Evolutionary conservation across 1,140 invertebrate species (phyloP).

Genomic region (Coptotermes formosanus): DNA sequence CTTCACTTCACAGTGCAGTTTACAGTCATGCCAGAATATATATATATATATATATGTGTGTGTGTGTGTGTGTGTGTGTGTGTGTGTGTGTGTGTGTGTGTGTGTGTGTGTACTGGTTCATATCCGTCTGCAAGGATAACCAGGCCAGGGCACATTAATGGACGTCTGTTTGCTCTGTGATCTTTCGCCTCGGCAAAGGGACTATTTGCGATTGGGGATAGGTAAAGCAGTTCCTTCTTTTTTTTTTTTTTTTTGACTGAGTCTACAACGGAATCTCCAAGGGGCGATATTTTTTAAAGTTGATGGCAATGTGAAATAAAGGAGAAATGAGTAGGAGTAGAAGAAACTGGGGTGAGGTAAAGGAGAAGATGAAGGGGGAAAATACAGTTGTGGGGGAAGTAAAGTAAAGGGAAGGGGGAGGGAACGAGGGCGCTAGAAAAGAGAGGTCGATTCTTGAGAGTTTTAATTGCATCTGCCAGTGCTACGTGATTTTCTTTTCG

Average conservation of each 20-base stretch:
- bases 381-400: not conserved
- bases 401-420: not conserved
- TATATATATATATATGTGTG: no score
- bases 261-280: slow-evolving; percentile 4
- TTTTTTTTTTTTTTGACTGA: not conserved
- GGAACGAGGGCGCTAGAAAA: not conserved
- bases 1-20: no score
- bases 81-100: no score
- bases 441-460: slow-evolving; percentile 14
- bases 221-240: not conserved
- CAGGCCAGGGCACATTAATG: not conserved
- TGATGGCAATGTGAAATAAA: slow-evolving; percentile 13
- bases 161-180: not conserved
- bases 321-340: not conserved
- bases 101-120: no score
- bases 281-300: slow-evolving; percentile 8
- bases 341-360: not conserved
- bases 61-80: no score
- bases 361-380: not conserved
- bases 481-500: slow-evolving; percentile 17
- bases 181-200: not conserved
- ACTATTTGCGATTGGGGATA: slow-evolving; percentile 5
- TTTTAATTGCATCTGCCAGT: slow-evolving; percentile 12
- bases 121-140: not conserved
- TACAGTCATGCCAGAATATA: no score